Conservation (phyloP, 2,797 vertebrate genomes). For the Aphelocoma californica region DNA sequence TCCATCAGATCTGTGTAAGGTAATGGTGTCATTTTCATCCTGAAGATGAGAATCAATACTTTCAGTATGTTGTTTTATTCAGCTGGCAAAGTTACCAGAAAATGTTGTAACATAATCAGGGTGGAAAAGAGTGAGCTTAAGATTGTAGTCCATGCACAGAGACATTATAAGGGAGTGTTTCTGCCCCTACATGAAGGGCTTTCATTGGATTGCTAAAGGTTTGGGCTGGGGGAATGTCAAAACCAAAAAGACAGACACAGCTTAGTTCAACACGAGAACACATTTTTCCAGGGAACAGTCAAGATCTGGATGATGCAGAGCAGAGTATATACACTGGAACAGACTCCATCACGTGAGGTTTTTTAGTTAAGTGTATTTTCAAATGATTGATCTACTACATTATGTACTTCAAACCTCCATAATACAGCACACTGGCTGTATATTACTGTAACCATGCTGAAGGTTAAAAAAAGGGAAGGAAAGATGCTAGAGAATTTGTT, state of each 20-base stretch:
- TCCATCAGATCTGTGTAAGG: not conserved
- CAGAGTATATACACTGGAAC: not conserved
- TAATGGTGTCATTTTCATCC: not conserved
- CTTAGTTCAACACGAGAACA: not conserved
- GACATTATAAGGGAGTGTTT: not conserved
- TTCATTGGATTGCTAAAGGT: not conserved
- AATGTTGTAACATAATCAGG: not conserved
- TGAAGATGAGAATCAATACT: not conserved
- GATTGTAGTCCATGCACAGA: not conserved
- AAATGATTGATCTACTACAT: not conserved
- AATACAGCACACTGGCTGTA: not conserved
- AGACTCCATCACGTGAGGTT: not conserved
- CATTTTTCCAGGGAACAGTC: not conserved
- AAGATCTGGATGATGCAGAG: not conserved
- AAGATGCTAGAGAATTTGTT: not conserved
- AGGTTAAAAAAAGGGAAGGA: not conserved
- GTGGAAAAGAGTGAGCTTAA: not conserved
- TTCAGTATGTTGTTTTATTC: not conserved
- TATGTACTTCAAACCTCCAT: not conserved
- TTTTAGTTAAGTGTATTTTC: not conserved
- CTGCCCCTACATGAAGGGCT: not conserved
- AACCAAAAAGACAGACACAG: not conserved
- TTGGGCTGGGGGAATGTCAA: not conserved
- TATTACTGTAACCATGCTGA: not conserved
- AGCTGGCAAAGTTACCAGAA: not conserved